Conservation (phyloP, 2,113 vertebrate species). For the Mus pahari region DNA sequence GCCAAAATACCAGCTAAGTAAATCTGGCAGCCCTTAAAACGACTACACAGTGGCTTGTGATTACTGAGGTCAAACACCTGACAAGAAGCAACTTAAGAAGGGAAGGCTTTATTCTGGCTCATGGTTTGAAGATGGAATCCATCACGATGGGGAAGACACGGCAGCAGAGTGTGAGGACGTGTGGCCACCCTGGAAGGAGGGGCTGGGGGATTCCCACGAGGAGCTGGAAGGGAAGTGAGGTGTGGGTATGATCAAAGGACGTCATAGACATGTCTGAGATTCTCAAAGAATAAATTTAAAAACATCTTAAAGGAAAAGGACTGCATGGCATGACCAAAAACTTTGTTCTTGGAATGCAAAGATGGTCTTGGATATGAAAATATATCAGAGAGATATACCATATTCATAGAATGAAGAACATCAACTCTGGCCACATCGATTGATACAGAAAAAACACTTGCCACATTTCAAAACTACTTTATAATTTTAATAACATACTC, state of each 20-base stretch:
- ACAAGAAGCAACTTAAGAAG: neutral
- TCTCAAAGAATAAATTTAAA: neutral
- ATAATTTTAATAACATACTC: neutral
- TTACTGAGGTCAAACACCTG: neutral
- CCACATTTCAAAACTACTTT: neutral
- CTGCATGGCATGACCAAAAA: neutral
- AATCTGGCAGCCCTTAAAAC: neutral
- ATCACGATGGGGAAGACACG: neutral
- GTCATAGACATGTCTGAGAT: too few species aligned
- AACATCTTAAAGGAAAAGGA: neutral
- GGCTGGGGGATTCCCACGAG: neutral
- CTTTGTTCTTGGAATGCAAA: neutral
- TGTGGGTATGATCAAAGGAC: neutral
- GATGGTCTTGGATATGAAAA: neutral
- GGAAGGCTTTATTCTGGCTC: neutral
- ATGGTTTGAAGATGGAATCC: neutral
- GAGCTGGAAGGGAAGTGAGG: neutral
- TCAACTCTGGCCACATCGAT: rapidly evolving
- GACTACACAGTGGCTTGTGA: neutral
- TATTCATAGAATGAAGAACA: neutral
- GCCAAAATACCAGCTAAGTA: neutral
- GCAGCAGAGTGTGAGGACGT: too few species aligned
- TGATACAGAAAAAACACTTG: neutral
- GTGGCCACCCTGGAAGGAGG: neutral
- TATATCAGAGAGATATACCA: neutral